Conservation (phyloP, 2,888 invertebrate genomes). For the Blastobasis lacticolella region DNA sequence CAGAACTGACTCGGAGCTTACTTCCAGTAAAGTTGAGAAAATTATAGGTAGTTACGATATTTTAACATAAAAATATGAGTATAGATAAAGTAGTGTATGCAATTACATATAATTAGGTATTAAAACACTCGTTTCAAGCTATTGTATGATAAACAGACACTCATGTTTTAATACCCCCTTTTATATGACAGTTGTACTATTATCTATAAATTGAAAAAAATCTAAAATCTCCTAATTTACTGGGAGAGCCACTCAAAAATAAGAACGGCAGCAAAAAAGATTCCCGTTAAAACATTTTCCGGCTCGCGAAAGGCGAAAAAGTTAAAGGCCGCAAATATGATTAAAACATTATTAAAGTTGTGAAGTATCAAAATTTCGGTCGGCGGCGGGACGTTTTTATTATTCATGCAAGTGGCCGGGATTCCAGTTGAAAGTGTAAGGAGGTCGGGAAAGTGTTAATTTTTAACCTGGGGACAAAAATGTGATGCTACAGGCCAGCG, state of each 20-base stretch:
- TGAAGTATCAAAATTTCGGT: conserved; percentile 32
- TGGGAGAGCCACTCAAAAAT: not conserved
- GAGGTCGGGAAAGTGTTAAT: conserved; percentile 51
- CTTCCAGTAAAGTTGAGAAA: too few relatives aligned
- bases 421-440: conserved; percentile 32
- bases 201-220: not conserved
- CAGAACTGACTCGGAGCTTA: too few relatives aligned
- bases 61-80: too few relatives aligned
- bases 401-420: conserved; percentile 45
- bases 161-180: too few relatives aligned
- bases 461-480: conserved; percentile 51
- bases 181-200: too few relatives aligned
- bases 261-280: not conserved
- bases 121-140: too few relatives aligned
- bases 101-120: too few relatives aligned
- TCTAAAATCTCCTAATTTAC: not conserved
- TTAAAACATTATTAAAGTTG: conserved; percentile 44
- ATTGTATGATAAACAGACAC: too few relatives aligned
- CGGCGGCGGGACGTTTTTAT: conserved; percentile 36
- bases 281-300: not conserved
- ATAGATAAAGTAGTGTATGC: too few relatives aligned
- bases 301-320: not conserved
- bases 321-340: conserved; percentile 15
- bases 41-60: too few relatives aligned
- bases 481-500: conserved; percentile 26